phyloP scores from a whole-genome alignment of 2,797 vertebrate species.

The Gymnothorax javanicus region DNA sequence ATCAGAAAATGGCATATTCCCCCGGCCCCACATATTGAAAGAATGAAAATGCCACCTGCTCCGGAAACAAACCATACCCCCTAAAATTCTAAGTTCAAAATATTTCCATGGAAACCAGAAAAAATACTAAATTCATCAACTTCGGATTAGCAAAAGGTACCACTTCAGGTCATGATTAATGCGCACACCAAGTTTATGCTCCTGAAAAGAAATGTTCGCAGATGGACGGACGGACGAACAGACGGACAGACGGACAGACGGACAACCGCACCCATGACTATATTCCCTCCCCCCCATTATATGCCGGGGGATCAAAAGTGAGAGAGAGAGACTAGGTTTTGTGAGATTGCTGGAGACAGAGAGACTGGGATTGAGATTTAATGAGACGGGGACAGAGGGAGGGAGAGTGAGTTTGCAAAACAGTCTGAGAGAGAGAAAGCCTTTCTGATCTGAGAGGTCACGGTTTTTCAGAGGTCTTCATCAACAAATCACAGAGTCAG shows the following conservation, averaged over 20 bases:
- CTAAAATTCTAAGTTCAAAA: no score
- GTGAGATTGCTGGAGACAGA: constrained; percentile 29
- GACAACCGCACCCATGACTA: constrained; percentile 15
- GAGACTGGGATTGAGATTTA: constrained; percentile 43
- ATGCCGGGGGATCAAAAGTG: constrained; percentile 19
- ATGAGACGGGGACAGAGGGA: constrained; percentile 31
- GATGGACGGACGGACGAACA: neutral
- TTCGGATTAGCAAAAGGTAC: no score
- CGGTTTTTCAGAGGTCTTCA: constrained; percentile 77
- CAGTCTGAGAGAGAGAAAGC: constrained; percentile 51
- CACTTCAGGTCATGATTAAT: no score
- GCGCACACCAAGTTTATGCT: no score
- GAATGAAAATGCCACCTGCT: no score
- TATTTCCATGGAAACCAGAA: no score
- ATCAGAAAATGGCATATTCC: neutral
- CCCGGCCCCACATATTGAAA: no score
- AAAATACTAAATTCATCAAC: no score
- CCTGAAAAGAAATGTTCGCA: neutral
- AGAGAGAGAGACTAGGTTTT: neutral
- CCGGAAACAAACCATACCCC: no score
- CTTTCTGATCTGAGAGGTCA: constrained; percentile 71
- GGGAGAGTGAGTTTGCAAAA: constrained; percentile 31
- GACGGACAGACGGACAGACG: neutral
- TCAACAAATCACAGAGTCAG: constrained; percentile 73
- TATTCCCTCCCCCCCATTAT: no score